Evolutionary conservation across 1,140 invertebrate genomes (phyloP).

Genomic region (Brachionus sp.): DNA sequence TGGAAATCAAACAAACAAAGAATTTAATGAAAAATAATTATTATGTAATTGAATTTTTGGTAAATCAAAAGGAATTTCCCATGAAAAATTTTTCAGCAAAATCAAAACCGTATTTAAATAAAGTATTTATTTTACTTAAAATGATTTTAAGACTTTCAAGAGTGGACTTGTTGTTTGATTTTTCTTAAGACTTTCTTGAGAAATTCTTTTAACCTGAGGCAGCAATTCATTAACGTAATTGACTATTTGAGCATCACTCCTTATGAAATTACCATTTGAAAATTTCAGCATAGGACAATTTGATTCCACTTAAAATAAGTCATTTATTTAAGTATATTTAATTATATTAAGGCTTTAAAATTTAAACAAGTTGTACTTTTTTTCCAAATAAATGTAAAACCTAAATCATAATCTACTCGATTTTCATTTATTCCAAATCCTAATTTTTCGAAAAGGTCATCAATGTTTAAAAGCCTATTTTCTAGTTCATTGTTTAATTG

Average conservation of each 20-base stretch:
- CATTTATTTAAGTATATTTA: no score
- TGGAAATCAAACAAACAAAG: no score
- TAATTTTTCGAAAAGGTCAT: not conserved
- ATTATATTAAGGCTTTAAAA: not conserved
- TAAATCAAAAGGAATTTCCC: not conserved
- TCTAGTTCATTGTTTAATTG: not conserved
- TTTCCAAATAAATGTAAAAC: constrained; percentile 43
- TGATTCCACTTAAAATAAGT: not conserved
- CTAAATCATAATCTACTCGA: constrained; percentile 12
- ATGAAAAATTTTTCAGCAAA: not conserved
- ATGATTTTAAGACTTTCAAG: not conserved
- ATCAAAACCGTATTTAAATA: not conserved
- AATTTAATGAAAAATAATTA: no score
- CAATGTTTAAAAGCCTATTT: constrained; percentile 11
- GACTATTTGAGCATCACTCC: not conserved
- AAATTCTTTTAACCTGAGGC: not conserved
- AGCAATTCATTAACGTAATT: not conserved
- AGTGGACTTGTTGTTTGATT: not conserved
- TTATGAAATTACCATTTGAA: not conserved
- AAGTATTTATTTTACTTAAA: not conserved
- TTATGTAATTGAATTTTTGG: no score
- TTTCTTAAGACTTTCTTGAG: not conserved
- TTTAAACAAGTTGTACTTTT: not conserved
- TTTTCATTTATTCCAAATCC: not conserved
- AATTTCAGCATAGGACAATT: not conserved